Evolutionary conservation across 2,113 vertebrate genomes (phyloP), one percentile per base, ranked within the genome.

Genomic region (Aptenodytes patagonicus): DNA sequence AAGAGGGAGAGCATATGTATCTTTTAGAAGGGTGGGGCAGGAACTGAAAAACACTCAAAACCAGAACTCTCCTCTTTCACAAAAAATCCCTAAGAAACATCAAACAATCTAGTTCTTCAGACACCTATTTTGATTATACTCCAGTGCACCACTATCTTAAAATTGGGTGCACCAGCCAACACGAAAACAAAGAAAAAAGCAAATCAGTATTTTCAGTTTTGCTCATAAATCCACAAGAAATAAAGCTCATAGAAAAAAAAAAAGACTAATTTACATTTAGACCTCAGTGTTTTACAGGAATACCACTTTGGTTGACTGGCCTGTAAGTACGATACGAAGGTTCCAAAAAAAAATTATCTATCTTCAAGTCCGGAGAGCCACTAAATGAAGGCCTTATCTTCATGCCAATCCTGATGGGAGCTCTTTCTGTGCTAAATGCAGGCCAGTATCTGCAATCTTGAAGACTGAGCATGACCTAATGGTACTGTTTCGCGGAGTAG

Each of bases 121-220:
- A 85, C 80, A 94, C 89, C 83, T 93, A 94, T 94, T 97, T 95
- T 87, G 87, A 95, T 83, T 87, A 58, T 31, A 78, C 26, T 92
- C 51, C 40, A 85, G 6, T 51, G 62, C 47, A 89, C 55, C 42
- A 89, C 60, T 87, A 95, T 36, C 65, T 92, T 93, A 73, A 85
- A 87, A 66, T 20, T 29, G 16, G 25, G 52, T 49, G 52, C 36
- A 54, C 34, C 0, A 1, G 82, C 83, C 88, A 96, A 85, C 46
- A 70, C 9, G 21, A 66, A 77, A 78, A 71, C 47, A 81, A 84
- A 94, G 36, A 29, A 79, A 89, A 42, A 42, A 42, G 14, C 15
- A 42, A 81, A 78, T 25, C 36, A 60, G 31, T 60, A 42, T 66
- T 83, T 90, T 81, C 34, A 54, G 49, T 44, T 96, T 62, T 78